Percentiles rank a stretch among this genome's conserved stretches.
Evolutionary conservation across 2,797 vertebrate genomes (phyloP).

Genomic region (Rhabdomys pumilio): DNA sequence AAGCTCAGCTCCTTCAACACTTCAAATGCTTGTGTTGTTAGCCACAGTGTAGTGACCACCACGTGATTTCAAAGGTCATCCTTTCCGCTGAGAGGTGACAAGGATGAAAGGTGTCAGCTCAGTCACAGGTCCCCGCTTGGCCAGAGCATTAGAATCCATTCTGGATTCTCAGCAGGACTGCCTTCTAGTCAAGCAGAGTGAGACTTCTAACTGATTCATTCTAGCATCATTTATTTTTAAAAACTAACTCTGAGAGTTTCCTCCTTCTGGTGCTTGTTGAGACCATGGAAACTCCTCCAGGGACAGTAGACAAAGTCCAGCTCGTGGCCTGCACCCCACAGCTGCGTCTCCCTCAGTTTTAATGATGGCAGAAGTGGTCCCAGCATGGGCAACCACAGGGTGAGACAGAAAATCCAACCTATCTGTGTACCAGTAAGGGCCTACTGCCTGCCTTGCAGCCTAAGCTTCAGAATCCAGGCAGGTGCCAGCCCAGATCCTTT

Average conservation of each 20-base stretch:
- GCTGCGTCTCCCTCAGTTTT: background rate
- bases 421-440: background rate
- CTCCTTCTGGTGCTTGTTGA: background rate
- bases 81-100: background rate
- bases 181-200: background rate
- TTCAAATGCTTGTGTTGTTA: background rate
- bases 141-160: background rate
- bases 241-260: background rate
- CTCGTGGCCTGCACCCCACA: fast-evolving
- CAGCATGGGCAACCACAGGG: background rate
- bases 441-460: background rate
- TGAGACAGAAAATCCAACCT: background rate
- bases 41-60: background rate
- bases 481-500: background rate
- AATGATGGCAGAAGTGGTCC: background rate
- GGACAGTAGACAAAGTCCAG: background rate
- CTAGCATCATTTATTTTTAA: background rate
- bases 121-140: background rate
- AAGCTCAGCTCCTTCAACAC: background rate
- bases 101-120: background rate
- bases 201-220: background rate
- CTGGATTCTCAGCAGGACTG: background rate
- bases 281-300: background rate
- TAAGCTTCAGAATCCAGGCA: fast-evolving
- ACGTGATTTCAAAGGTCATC: background rate